These are phyloP conservation scores for Harmothoe impar DNA, from an alignment of 2,888 invertebrate species.

Conservation along the genomic window DNA sequence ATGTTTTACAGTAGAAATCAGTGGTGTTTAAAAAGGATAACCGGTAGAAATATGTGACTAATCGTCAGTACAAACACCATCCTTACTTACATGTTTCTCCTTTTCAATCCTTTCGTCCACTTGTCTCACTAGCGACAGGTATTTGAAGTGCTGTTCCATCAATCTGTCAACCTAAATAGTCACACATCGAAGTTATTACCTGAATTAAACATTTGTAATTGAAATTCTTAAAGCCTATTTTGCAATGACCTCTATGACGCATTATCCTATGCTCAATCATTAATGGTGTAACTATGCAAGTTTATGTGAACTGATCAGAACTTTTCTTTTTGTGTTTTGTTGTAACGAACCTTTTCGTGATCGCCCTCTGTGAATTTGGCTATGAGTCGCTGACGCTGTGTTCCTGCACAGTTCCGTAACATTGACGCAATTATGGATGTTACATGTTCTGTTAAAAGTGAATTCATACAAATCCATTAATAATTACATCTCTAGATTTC, in stretches of 20 bases:
- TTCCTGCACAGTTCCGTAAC: constrained; percentile 94
- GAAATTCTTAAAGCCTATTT: too few species aligned
- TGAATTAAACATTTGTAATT: too few species aligned
- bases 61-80: too few species aligned
- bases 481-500: too few species aligned
- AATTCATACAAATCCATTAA: too few species aligned
- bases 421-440: constrained; percentile 94
- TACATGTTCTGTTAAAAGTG: constrained; percentile 88
- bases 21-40: too few species aligned
- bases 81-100: constrained; percentile 80
- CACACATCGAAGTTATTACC: background rate
- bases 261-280: too few species aligned
- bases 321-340: background rate
- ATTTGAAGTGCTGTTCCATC: constrained; percentile 98
- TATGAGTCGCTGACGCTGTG: constrained; percentile 94
- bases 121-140: constrained; percentile 94
- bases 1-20: too few species aligned
- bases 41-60: too few species aligned
- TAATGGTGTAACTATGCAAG: too few species aligned
- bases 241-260: too few species aligned
- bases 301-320: background rate
- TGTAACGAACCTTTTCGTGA: constrained; percentile 90
- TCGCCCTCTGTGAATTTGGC: constrained; percentile 99
- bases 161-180: constrained; percentile 91
- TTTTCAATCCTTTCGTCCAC: constrained; percentile 90